Evolutionary conservation across 2,113 vertebrate species (phyloP).

Genomic region (Fregata magnificens): DNA sequence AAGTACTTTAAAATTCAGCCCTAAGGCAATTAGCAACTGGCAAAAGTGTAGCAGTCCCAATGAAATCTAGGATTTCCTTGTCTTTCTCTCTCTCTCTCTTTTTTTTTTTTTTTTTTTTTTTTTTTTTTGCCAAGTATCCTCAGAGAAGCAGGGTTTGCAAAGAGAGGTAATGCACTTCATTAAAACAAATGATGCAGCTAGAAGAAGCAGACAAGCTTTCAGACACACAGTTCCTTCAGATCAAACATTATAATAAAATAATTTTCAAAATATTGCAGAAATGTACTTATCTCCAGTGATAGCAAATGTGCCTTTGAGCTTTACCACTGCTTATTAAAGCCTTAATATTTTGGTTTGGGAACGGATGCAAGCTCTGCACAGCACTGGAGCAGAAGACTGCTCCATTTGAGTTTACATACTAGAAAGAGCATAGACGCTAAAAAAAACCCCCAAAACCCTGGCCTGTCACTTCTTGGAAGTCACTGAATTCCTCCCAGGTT

Average conservation of each 20-base stretch:
- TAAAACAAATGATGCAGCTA: conserved; percentile 19
- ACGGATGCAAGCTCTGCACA: not conserved
- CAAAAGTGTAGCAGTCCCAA: not conserved
- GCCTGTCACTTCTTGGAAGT: not conserved
- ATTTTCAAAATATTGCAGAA: not conserved
- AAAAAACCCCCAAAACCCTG: not conserved
- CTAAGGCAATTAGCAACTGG: not conserved
- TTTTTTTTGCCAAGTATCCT: not conserved
- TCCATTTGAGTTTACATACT: not conserved
- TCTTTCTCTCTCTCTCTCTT: not conserved
- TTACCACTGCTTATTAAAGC: not conserved
- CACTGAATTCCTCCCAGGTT: not conserved
- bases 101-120: not conserved
- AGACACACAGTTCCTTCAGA: not conserved
- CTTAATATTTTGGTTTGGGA: not conserved
- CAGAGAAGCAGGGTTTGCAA: not conserved
- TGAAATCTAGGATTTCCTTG: not conserved
- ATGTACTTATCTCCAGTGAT: not conserved
- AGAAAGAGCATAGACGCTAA: not conserved
- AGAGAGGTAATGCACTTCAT: not conserved
- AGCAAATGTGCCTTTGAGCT: not conserved
- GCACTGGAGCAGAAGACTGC: not conserved
- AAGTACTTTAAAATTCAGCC: conserved; percentile 5
- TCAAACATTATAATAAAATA: not conserved
- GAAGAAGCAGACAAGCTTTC: not conserved